A percentile compares a stretch with the other conserved stretches of the same genome.
phyloP scores from a whole-genome alignment of 2,797 vertebrate genomes.

The Rhadinocentrus ornatus region DNA sequence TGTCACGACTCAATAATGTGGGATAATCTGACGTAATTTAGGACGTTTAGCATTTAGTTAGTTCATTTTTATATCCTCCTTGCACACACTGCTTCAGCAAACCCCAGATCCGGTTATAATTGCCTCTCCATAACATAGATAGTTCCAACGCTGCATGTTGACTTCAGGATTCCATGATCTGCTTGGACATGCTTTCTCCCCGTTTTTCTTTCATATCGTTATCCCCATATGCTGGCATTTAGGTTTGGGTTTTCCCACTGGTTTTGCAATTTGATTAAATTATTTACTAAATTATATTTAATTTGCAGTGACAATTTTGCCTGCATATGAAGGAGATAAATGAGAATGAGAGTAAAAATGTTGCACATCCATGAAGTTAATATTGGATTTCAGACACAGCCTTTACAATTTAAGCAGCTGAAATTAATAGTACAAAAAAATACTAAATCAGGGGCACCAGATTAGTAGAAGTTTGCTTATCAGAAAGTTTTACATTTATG shows the following conservation, averaged over 20 bases:
- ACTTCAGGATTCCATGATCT: not conserved
- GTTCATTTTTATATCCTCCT: conserved; percentile 39
- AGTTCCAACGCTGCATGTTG: conserved; percentile 2
- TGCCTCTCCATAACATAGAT: not conserved
- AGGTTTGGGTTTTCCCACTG: not conserved
- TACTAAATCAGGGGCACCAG: too few relatives aligned
- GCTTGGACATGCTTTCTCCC: not conserved
- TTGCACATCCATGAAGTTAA: too few relatives aligned
- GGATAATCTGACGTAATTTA: conserved; percentile 36
- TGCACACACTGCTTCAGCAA: conserved; percentile 2
- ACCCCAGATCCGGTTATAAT: not conserved
- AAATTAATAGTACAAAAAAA: not conserved
- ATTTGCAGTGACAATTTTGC: not conserved
- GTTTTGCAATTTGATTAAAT: too few relatives aligned
- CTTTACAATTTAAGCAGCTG: too few relatives aligned
- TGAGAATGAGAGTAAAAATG: not conserved
- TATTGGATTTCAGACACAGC: not conserved
- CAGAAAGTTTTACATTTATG: not conserved
- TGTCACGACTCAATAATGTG: conserved; percentile 59
- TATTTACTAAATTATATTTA: not conserved
- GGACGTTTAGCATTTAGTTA: conserved; percentile 41
- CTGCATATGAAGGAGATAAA: not conserved
- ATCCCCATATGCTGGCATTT: not conserved
- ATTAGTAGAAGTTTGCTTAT: not conserved
- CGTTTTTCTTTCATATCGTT: not conserved